Evolutionary conservation across 2,888 invertebrate genomes (phyloP), one percentile per base, ranked within the genome.

Genomic region (Nymphalis urticae): DNA sequence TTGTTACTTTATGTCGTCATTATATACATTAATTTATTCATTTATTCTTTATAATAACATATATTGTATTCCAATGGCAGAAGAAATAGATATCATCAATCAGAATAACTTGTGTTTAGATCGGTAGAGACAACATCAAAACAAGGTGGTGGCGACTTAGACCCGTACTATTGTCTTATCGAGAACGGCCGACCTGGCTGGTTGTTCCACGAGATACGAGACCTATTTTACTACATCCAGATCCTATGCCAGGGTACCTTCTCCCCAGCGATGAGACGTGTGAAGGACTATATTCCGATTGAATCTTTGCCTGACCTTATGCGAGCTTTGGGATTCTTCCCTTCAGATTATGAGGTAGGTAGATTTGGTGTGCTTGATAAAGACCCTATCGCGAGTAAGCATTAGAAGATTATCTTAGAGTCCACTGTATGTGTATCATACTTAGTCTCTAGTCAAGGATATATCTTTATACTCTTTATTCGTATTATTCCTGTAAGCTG

Each of bases 221-320:
- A 96, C 80, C 88, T 96, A 71, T 96, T 96, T 86, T 96, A 95
- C 83, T 96, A 96, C 82, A 95, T 96, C 75, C 96, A 96, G 89
- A 95, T 96, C 58, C 84, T 95, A 75, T 94, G 95, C 76, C 95
- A 96, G 80, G 95, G 95, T 6, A 95, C 96, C 62, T 94, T 95
- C 81, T 94, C 95, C 0, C 94, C 94, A 62, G 92, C 94, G 4
- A 93, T 93, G 72, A 88, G 96, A 73, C 85, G 88, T 6, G 94
- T 96, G 51, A 93, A 93, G 21, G 94, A 95, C 64, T 90, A 84
- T 73, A 94, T 96, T 62, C 93, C 94, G 0, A 88, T 95, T 32
- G 91, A 94, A 27, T 95, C 96, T 77, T 86, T 97, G 59, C 95
- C 96, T 0, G 96, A 95, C 83, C 86, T 96, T 21, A 95, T 97